Evolutionary conservation across 2,797 vertebrate genomes (phyloP), one percentile per base, ranked within the genome.

Genomic region (Halcyon smyrnensis): DNA sequence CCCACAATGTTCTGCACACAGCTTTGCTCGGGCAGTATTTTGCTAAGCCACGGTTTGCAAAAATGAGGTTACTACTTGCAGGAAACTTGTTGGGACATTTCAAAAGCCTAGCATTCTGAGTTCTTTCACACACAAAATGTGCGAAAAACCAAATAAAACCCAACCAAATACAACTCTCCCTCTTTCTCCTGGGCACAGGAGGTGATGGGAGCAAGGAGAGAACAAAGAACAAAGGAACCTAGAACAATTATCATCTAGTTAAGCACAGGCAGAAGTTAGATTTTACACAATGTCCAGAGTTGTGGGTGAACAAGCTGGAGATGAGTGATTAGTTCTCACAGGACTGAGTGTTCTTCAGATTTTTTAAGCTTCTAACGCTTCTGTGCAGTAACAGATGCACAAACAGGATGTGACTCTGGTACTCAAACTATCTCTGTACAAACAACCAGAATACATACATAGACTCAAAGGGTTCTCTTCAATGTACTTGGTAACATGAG

Each of bases 401-500:
- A 59, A 84, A 65, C 54, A 59, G 86, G 90, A 87, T 89, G 36
- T n/a, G 63, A n/a, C 65, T 93, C 65, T 84, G 86, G 73, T 76
- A 73, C 28, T 83, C 56, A 48, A 36, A 86, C 65, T 70, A 39
- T 65, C 77, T 18, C 32, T 6, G 6, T 70, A 87, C 43, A 82
- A 89, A 75, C 67, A 86, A 75, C 68, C 74, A 79, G 36, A 74
- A 94, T 41, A 53, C 37, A 86, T 11, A 43, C 41, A 84, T 2
- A 76, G 64, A 74, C 78, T 94, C 48, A 48, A 80, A 90, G 54
- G 28, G 56, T 9, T 89, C 67, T 67, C 92, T 89, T 89, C 68
- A 77, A 30, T 83, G 92, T 80, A 74, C 76, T 90, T 69, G 82
- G 81, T 83, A 89, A 87, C 64, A 57, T 57, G 90, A 93, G 82